Evolutionary conservation across 2,888 invertebrate genomes (phyloP).

Genomic region (Azorinus chamasolen): DNA sequence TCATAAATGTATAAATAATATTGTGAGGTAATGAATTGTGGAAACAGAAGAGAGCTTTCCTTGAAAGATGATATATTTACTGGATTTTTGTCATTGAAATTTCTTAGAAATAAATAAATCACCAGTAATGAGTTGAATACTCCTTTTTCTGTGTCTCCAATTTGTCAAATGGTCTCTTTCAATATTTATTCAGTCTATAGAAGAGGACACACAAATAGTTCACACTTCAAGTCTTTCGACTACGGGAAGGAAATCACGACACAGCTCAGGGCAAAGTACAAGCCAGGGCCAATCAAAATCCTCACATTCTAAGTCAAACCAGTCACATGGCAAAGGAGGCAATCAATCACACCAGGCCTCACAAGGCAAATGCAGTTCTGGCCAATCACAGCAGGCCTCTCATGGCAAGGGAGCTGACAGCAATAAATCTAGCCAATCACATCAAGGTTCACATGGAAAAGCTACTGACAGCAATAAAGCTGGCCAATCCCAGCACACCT

Average conservation of each 20-base stretch:
- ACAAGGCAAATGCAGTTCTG: conserved; percentile 50
- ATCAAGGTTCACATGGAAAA: conserved; percentile 22
- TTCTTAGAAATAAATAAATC: too few relatives aligned
- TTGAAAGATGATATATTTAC: too few relatives aligned
- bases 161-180: neutral
- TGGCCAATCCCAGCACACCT: conserved; percentile 40
- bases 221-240: conserved; percentile 61
- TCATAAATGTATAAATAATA: too few relatives aligned
- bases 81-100: too few relatives aligned
- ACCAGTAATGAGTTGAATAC: too few relatives aligned
- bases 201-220: conserved; percentile 56
- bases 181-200: conserved; percentile 55
- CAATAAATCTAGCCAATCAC: conserved; percentile 22
- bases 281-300: conserved; percentile 58
- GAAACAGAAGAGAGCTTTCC: too few relatives aligned
- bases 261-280: conserved; percentile 55
- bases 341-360: conserved; percentile 50
- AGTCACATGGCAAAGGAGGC: conserved; percentile 56
- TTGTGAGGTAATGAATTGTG: too few relatives aligned
- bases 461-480: conserved; percentile 2
- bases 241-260: conserved; percentile 59
- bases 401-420: conserved; percentile 14
- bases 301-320: conserved; percentile 54
- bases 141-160: too few relatives aligned
- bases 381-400: conserved; percentile 54